phyloP scores from a whole-genome alignment of 2,888 invertebrate species.

The Trissonchulus latispiculum region DNA sequence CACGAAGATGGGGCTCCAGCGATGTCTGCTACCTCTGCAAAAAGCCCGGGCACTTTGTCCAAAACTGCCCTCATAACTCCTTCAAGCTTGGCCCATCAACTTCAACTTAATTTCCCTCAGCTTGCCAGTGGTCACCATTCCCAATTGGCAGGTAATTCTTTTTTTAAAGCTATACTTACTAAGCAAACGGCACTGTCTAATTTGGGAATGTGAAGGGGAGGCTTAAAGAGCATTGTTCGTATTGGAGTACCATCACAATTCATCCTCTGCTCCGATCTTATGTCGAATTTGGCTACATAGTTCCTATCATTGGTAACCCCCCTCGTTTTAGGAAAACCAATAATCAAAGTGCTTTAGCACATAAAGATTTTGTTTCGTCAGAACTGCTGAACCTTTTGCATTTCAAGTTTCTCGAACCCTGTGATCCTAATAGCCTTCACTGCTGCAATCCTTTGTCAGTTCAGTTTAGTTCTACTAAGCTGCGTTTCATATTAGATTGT shows the following conservation, averaged over 20 bases:
- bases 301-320: neutral
- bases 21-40: neutral
- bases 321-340: neutral
- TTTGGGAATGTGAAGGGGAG: too few species aligned
- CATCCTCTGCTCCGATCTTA: neutral
- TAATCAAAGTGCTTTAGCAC: neutral
- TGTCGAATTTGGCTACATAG: neutral
- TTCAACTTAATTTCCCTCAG: too few species aligned
- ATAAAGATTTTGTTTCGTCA: neutral
- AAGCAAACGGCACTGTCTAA: too few species aligned
- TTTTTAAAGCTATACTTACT: too few species aligned
- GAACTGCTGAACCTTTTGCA: neutral
- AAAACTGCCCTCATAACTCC: neutral
- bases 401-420: too few species aligned
- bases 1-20: too few species aligned
- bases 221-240: too few species aligned
- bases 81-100: neutral
- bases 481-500: neutral
- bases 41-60: neutral
- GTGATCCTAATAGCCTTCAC: neutral
- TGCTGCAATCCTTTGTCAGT: neutral
- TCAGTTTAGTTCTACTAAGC: neutral
- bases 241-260: neutral
- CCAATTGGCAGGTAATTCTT: too few species aligned
- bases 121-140: too few species aligned